A percentile compares a stretch with the other conserved stretches of the same genome.
Conservation (phyloP, 2,888 invertebrate species). For the Lingula anatina region DNA sequence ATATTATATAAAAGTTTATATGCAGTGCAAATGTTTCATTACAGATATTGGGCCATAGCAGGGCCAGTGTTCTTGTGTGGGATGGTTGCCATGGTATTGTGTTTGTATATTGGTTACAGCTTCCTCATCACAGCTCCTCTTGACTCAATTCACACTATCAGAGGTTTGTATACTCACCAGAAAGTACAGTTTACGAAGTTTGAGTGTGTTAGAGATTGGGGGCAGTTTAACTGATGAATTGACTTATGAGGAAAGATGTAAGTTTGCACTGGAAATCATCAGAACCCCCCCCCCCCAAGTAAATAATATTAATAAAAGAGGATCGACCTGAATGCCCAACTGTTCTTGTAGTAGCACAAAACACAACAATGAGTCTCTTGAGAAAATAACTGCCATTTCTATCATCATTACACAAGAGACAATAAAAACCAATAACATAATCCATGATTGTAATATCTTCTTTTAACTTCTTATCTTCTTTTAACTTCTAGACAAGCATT, state of each 20-base stretch:
- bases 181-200: no score
- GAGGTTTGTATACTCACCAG: slow-evolving; percentile 27
- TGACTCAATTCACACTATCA: slow-evolving; percentile 39
- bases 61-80: slow-evolving; percentile 75
- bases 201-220: no score
- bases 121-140: slow-evolving; percentile 65
- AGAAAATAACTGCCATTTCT: no score
- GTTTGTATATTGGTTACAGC: slow-evolving; percentile 70
- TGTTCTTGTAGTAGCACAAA: no score
- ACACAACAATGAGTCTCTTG: no score
- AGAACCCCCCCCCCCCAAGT: no score
- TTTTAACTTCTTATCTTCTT: background rate
- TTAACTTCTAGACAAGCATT: slow-evolving; percentile 25
- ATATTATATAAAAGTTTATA: background rate
- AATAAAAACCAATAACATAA: background rate
- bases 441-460: slow-evolving; percentile 28
- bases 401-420: no score
- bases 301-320: no score
- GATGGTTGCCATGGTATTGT: slow-evolving; percentile 69
- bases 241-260: no score
- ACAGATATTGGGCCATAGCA: slow-evolving; percentile 74
- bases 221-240: no score
- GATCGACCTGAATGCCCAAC: no score
- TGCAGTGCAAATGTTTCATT: slow-evolving; percentile 9
- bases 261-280: no score